Conservation (phyloP, 2,113 vertebrate species). For the Myiagra hebetior region DNA sequence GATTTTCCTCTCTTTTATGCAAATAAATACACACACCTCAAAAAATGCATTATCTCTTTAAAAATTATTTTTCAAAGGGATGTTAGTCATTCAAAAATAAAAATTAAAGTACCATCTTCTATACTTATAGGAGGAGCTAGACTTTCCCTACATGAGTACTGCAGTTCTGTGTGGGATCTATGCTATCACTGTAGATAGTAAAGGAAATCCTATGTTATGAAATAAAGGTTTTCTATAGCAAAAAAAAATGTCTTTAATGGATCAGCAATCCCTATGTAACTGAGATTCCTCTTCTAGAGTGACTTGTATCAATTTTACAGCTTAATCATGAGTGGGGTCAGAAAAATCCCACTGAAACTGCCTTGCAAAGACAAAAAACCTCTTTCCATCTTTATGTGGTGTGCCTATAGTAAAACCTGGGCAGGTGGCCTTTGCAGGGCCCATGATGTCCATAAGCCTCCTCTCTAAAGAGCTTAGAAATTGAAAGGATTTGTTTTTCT, state of each 20-base stretch:
- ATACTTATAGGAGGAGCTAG: neutral
- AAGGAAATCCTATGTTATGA: neutral
- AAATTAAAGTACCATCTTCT: neutral
- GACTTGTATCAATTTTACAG: neutral
- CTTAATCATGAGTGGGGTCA: neutral
- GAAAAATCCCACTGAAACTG: neutral
- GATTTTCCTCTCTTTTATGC: neutral
- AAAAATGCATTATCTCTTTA: neutral
- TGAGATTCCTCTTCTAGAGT: neutral
- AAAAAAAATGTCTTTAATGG: neutral
- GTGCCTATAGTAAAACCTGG: neutral
- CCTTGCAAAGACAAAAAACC: neutral
- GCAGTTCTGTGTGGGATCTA: neutral
- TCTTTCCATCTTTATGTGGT: neutral
- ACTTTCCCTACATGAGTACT: neutral
- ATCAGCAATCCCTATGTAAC: neutral
- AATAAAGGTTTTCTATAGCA: neutral
- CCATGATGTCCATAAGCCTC: neutral
- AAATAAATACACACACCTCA: neutral
- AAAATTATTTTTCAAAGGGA: neutral
- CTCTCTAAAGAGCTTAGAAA: neutral
- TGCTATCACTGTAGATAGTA: neutral
- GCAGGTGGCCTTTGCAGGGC: neutral
- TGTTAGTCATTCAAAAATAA: neutral
- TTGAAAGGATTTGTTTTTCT: neutral